Evolutionary conservation across 2,888 invertebrate species (phyloP), one percentile per base, ranked within the genome.

Genomic region (Plutella xylostella): DNA sequence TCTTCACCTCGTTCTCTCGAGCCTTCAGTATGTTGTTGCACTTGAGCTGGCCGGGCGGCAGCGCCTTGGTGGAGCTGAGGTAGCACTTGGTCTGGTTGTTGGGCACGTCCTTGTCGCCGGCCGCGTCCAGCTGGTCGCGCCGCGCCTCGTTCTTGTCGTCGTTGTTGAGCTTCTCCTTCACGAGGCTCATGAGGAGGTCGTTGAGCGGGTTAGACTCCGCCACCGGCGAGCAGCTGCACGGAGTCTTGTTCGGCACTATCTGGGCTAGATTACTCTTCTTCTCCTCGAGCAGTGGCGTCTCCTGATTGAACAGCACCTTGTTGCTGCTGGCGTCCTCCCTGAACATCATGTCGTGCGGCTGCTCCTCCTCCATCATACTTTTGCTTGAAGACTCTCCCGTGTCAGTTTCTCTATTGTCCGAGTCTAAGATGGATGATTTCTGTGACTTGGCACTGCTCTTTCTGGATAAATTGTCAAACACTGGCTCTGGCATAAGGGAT

Each of bases 21-120:
- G 94, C 94, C 87, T 97, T 97, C 45, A 97, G 84, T 68, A 97
- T 96, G 50, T 82, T 97, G 52, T 82, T 97, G 78, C 97, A 97
- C 78, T 97, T 97, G 50, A 97, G 87, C 65, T 96, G 93, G 52
- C 95, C 94, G 7, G 94, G 93, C 38, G 96, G 95, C 48, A 96
- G 87, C 18, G 92, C 90, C 59, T 90, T 89, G 20, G 85, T 87
- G 30, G 87, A 87, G 35, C 87, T 75, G 54, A 89, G 82, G 54
- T 89, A 88, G 64, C 89, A 85, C 65, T 89, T 89, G 37, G 86
- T 79, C 67, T 88, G 88, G 72, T 92, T 92, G 63, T 92, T 92
- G 46, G 90, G 90, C 55, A 90, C 80, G 63, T 89, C 88, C 51
- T 85, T 86, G 28, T 86, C 75, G 47, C 61, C 61, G 22, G 62